Base-by-base conservation (phyloP, 2,797 vertebrate species). In the Pristis pectinata region DNA sequence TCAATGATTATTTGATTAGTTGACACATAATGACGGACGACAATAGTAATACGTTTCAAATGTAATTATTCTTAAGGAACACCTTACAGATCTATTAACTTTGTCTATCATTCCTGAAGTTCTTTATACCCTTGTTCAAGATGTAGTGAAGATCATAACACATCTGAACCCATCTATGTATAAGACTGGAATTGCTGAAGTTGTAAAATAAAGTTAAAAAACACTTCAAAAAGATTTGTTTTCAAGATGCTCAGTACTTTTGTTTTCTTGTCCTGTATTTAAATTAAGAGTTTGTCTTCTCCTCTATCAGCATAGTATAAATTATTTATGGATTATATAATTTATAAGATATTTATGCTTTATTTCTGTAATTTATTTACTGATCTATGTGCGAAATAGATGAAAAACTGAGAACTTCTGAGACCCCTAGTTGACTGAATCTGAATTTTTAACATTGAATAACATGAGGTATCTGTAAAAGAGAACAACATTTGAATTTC, bases 1-100 rank as follows among this genome's bases (percentile, higher is more conserved):
- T 93, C 92, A 93, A 93, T 94, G 67, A 94, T 76, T 74, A 94
- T 94, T 74, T 49, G 92, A 76, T 53, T 93, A 93, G 30, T 27
- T 93, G 92, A 53, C 70, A 74, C 8, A 37, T 19, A 93, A 94
- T 94, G 64, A 74, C 37, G 15, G 13, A 41, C 11, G 7, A 74
- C 92, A 94, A 74, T 30, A 74, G 41, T 30, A 74, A 94, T 74
- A 72, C 49, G 1, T 49, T 94, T 74, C 41, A 34, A 74, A 41
- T 74, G 94, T 49, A 94, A 94, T 44, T 93, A 74, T 53, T 91
- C 37, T 41, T 44, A 44, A 30, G 67, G 67, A 93, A 67, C 37
- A 44, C 37, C 13, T 41, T 76, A 74, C 64, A 53, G 70, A 74
- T 94, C 49, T 34, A 3, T 17, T 34, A 76, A 70, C 67, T 70